Evolutionary conservation across 2,888 invertebrate genomes (phyloP), one percentile per base, ranked within the genome.

Genomic region (Philereme transversata): DNA sequence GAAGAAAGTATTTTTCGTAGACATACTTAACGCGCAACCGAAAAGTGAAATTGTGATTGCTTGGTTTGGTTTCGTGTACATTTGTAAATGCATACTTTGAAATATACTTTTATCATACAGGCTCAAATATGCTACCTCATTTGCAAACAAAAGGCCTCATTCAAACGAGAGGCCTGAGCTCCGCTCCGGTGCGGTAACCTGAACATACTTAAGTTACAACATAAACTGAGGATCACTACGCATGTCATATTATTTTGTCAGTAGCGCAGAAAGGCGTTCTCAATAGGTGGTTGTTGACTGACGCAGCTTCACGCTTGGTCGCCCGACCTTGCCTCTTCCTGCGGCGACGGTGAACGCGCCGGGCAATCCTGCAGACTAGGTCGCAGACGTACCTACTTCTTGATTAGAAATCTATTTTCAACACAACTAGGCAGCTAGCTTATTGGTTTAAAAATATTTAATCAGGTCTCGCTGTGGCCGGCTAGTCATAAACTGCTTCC

Each of bases 251-350:
- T 34, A 57, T 64, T 60, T 60, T 53, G 62, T 64, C 59, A 61
- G 52, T 61, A 62, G 60, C 57, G 59, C 61, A 70, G 68, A 71
- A 71, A 72, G 73, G 67, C 73, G 78, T 79, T 82, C 86, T 85
- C 85, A 84, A 83, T 84, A 77, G 57, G 82, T 81, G 81, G 77
- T 83, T 55, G 55, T 33, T 50, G 47, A 86, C 47, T 58, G 58
- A 60, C 58, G 51, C 83, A 85, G 86, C 82, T 89, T 88, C 84
- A 91, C 88, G 91, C 81, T 86, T 86, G 87, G 81, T 70, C 79
- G 88, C 90, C 22, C 87, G 90, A 86, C 90, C 88, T 89, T 90
- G 89, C 87, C 86, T 84, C 83, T 87, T 89, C 90, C 87, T 89
- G 88, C 78, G 73, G 69, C 76, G 76, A 74, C 73, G 75, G 56